These are phyloP conservation scores for Cathartes aura DNA, from an alignment of 2,113 vertebrate genomes.

Conservation along the genomic window DNA sequence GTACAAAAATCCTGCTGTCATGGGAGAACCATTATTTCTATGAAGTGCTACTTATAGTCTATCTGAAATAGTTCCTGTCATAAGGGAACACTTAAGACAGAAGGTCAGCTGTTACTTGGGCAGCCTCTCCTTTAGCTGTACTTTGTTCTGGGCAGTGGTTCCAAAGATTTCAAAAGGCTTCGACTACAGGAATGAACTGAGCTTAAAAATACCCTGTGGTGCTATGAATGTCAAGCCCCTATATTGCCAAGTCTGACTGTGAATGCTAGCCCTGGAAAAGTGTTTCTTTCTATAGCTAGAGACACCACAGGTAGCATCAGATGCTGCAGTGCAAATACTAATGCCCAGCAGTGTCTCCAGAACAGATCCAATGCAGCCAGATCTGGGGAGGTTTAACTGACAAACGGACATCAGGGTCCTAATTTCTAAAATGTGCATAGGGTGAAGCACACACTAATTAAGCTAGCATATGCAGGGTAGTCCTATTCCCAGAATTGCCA, in stretches of 20 bases:
- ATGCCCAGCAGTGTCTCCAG: not conserved
- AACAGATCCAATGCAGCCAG: not conserved
- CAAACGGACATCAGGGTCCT: not conserved
- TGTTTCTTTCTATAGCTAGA: not conserved
- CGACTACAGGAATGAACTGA: not conserved
- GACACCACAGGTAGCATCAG: not conserved
- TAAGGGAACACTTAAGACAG: not conserved
- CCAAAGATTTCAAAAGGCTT: not conserved
- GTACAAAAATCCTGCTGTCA: not conserved
- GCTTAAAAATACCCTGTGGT: not conserved
- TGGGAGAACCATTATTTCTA: not conserved
- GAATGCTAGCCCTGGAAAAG: not conserved
- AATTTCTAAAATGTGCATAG: not conserved
- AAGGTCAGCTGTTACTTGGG: not conserved
- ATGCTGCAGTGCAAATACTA: not conserved
- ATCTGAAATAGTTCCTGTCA: not conserved
- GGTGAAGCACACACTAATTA: not conserved
- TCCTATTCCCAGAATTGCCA: not conserved
- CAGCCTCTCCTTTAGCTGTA: not conserved
- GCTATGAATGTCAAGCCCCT: not conserved
- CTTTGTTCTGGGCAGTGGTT: not conserved
- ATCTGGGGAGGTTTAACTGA: not conserved
- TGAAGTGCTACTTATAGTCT: not conserved
- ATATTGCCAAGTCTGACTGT: not conserved
- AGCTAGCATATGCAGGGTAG: not conserved